phyloP scores from a whole-genome alignment of 2,888 invertebrate genomes.

The Tetragnatha montana region DNA sequence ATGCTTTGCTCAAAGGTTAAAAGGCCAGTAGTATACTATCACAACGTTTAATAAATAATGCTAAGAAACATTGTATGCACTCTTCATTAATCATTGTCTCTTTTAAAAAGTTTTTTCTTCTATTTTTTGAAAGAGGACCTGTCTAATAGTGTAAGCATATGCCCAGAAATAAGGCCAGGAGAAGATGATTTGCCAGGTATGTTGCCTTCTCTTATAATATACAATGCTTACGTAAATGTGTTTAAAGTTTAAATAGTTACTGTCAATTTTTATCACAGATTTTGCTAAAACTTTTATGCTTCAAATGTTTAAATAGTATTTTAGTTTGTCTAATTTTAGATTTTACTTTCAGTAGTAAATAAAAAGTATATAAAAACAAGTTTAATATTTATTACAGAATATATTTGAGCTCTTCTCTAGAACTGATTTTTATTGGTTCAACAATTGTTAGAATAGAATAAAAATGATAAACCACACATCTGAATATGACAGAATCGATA shows the following conservation, averaged over 20 bases:
- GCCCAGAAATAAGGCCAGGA: slow-evolving; percentile 79
- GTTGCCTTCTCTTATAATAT: neutral
- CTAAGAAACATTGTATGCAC: neutral
- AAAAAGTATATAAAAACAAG: too few species aligned
- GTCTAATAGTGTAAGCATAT: slow-evolving; percentile 70
- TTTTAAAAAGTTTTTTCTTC: neutral
- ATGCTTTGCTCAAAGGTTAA: neutral
- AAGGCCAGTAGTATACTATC: too few species aligned
- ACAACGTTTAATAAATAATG: neutral
- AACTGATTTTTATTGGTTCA: too few species aligned
- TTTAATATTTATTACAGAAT: too few species aligned
- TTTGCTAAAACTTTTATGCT: neutral
- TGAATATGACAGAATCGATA: too few species aligned
- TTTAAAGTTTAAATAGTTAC: neutral
- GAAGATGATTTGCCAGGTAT: slow-evolving; percentile 84
- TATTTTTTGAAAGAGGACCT: slow-evolving; percentile 47
- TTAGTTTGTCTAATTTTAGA: too few species aligned
- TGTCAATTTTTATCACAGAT: neutral
- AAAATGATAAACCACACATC: too few species aligned
- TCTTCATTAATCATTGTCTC: neutral
- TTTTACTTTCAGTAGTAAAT: too few species aligned
- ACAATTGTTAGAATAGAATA: too few species aligned
- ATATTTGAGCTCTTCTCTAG: too few species aligned
- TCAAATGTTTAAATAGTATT: too few species aligned
- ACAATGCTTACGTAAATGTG: neutral